Conservation (phyloP, 2,797 vertebrate genomes). For the Lutjanus argentimaculatus region DNA sequence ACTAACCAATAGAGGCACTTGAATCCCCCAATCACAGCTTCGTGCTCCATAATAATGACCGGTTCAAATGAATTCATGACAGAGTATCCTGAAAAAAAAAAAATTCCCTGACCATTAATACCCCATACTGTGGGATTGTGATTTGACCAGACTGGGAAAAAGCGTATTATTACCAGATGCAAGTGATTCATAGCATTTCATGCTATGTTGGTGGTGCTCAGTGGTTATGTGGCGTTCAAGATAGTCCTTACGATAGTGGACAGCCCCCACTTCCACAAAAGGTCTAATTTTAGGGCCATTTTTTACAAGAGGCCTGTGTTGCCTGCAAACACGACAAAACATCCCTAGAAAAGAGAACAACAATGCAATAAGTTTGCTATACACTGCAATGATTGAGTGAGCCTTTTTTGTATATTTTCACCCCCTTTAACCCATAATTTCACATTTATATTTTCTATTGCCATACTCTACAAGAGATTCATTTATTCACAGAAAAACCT, state of each 20-base stretch:
- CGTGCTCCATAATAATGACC: not conserved
- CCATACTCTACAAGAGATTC: no score
- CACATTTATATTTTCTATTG: no score
- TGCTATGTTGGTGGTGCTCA: not conserved
- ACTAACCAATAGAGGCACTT: no score
- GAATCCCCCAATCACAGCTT: not conserved
- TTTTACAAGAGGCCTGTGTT: not conserved
- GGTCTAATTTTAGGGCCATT: not conserved
- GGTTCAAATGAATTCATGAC: not conserved
- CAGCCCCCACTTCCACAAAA: not conserved
- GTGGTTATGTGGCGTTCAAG: not conserved
- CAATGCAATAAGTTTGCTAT: no score
- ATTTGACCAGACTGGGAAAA: no score
- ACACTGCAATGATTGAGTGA: no score
- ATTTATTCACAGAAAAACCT: no score
- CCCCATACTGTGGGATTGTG: not conserved
- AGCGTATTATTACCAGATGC: not conserved
- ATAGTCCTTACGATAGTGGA: not conserved
- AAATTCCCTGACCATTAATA: not conserved
- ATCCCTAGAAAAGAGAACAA: no score
- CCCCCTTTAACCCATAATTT: no score
- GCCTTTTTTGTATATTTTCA: no score
- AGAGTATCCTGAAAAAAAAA: not conserved
- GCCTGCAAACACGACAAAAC: not conserved
- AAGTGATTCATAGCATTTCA: not conserved